Percentiles rank a stretch among this genome's conserved stretches.
Evolutionary conservation across 1,140 invertebrate species (phyloP).

Genomic region (Pseudachorutes palmiensis): DNA sequence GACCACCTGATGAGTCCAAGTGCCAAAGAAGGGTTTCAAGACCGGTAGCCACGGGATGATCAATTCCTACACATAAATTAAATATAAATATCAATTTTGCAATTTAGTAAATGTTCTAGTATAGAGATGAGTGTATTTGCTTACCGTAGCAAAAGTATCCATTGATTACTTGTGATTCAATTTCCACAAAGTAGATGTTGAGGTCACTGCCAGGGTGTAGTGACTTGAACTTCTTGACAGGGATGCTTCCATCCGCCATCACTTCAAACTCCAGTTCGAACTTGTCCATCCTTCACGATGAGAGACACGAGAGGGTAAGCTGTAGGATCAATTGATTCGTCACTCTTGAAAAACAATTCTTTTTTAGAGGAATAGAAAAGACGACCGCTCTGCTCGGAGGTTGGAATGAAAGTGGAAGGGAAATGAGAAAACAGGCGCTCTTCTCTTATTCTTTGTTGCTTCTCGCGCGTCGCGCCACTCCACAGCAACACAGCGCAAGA

Average conservation of each 20-base stretch:
- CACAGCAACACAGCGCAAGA: no score
- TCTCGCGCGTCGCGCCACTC: no score
- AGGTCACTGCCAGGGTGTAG: constrained; percentile 57
- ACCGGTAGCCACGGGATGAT: constrained; percentile 30
- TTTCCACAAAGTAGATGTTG: constrained; percentile 70
- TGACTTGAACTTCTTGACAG: constrained; percentile 73
- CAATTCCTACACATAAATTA: constrained; percentile 22
- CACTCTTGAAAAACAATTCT: background rate
- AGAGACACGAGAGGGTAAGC: background rate
- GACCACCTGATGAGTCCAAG: constrained; percentile 32
- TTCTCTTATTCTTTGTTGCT: no score
- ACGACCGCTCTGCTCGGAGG: no score
- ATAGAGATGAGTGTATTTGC: no score
- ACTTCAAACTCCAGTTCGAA: constrained; percentile 5
- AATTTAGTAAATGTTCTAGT: no score
- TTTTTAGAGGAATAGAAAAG: no score
- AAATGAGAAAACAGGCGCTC: no score
- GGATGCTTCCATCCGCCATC: constrained; percentile 44
- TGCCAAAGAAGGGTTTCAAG: constrained; percentile 34
- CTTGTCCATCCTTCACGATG: background rate
- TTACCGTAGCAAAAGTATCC: constrained; percentile 79
- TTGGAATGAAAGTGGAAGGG: no score
- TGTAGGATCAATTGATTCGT: background rate
- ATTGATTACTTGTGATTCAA: constrained; percentile 76
- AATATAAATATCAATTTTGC: no score